Evolutionary conservation across 2,888 invertebrate species (phyloP), one percentile per base, ranked within the genome.

Genomic region (Thelaira solivaga): DNA sequence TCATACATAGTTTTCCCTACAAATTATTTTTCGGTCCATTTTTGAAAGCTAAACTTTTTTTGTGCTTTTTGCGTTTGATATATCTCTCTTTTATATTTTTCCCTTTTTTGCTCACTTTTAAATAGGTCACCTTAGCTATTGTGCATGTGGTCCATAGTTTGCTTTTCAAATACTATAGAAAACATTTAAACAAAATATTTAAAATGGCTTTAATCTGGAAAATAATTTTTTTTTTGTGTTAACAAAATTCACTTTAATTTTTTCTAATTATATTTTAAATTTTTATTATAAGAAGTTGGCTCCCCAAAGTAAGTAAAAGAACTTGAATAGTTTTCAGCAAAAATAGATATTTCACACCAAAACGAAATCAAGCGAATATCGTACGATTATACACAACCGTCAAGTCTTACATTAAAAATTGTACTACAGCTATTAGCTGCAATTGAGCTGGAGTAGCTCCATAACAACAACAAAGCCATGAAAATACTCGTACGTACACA

Each of bases 331-430:
- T 29, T 51, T 18, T 51, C 5, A 51, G 51, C 51, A 51, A 31
- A 51, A 51, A 5, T 51, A n/a, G n/a, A n/a, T n/a, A n/a, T n/a
- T n/a, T 31, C 18, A 51, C 51, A 51, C 51, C 51, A 11, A 18
- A 24, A 39, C 39, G 16, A 16, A 18, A 29, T 31, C 31, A 31
- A 31, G 10, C 13, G 22, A 41, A 26, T 41, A 18, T 41, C 57
- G 41, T 11, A 2, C 16, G 16, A 43, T n/a, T 59, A 18, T 11
- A 22, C 41, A 41, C 57, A 59, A 43, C 41, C 57, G 41, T 18
- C 26, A 41, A 41, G 18, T 26, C 41, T 26, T 41, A 59, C 57
- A 59, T 41, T 59, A 59, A 59, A 59, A 59, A 18, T 59, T 59
- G 57, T 59, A 59, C 61, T 62, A 62, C 34, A 16, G 18, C n/a